Evolutionary conservation across 2,113 vertebrate genomes (phyloP), one percentile per base, ranked within the genome.

Genomic region (Bufo gargarizans): DNA sequence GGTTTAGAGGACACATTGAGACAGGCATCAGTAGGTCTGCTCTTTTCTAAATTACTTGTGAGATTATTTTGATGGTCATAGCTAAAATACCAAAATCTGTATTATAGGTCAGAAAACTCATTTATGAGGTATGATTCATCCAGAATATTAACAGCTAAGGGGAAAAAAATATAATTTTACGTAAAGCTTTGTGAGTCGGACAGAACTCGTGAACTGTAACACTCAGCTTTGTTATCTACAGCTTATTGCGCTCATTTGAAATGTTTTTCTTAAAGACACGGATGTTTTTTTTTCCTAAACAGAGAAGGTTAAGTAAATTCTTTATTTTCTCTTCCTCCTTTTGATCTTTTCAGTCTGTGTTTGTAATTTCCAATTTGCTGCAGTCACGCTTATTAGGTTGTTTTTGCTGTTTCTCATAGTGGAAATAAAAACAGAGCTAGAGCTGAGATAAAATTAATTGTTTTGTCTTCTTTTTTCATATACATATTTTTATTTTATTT

Each of bases 21-120:
- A 93, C 90, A 91, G 91, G 92, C 92, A 92, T 94, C 94, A 93
- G 92, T 93, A 94, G 86, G 59, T 85, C 80, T 85, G 47, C 77
- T 49, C 56, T 82, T 83, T 87, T 82, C 55, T 49, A 82, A 89
- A 87, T 78, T 77, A 53, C 82, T 53, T 19, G 43, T 63, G 47
- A 58, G 59, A 71, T 82, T 89, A 82, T 85, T 90, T 85, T 78
- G 77, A 86, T 78, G 86, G 83, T 67, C 72, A 82, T 77, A 85
- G 82, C 79, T 86, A 82, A 81, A 86, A 86, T 85, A 86, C 88
- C 89, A 88, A 77, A 88, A 88, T 82, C 82, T 56, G 67, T 86
- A 88, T 83, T 88, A 77, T 77, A 84, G 86, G 86, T 87, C 81
- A 65, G 67, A 84, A 88, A 84, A 88, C 87, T 88, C 87, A 81